Evolutionary conservation across 2,888 invertebrate species (phyloP), one percentile per base, ranked within the genome.

Genomic region (Chorisops tibialis): DNA sequence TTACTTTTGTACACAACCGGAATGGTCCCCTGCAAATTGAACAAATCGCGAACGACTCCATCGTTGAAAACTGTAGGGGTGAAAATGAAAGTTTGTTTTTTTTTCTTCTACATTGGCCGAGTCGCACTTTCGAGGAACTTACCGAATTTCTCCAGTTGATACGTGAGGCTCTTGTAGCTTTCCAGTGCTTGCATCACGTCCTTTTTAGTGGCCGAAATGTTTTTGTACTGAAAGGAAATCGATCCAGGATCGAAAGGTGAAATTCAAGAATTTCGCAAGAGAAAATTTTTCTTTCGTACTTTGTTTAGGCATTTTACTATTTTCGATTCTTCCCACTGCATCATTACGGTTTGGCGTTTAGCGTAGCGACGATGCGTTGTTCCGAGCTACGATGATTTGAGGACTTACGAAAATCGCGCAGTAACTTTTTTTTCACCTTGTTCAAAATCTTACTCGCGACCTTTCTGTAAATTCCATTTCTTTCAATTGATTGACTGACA

Each of bases 1-100:
- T 74, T 81, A 80, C 93, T 91, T 85, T 91, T 94, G 75, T 90
- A 96, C 59, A 84, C 82, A 1, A 97, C 93, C 45, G 96, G 97
- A 71, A 97, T 92, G 6, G 96, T 97, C 59, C 97, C 97, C 73
- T 87, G 85, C 58, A 97, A 81, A 75, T 89, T 90, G 39, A 95
- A 82, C 67, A 97, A 80, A 61, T 93, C 89, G 77, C 88, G 90
- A 45, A 83, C 81, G 1, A 82, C 82, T 43, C 96, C 96, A 83
- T 95, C 93, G 74, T 92, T 93, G 75, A 95, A 96, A 63, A 90
- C 94, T 91, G 71, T 1, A 78, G 68, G 66, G 52, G 56, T 61
- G 66, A 65, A 38, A 30, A 30, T 18, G 30, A 30, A 30, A 30
- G n/a, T n/a, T 30, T 30, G 30, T 1, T 30, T n/a, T n/a, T n/a